Evolutionary conservation across 2,113 vertebrate genomes (phyloP).

Genomic region (Colaptes auratus): DNA sequence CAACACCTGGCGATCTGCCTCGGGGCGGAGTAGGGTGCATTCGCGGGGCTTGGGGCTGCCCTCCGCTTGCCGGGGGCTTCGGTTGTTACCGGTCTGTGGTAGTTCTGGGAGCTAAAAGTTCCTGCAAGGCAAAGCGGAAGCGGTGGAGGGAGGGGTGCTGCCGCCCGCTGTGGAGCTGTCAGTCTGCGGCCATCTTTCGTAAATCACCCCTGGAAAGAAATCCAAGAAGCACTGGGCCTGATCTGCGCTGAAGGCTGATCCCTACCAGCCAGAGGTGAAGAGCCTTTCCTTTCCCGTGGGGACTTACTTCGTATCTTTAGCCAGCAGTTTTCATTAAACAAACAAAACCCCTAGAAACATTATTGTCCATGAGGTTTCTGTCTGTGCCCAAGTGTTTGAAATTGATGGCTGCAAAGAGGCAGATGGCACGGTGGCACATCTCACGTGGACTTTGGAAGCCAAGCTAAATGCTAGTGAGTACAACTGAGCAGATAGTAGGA

Average conservation of each 20-base stretch:
- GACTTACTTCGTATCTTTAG: background rate
- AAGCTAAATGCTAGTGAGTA: rapidly evolving
- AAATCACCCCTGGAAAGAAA: background rate
- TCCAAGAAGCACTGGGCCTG: background rate
- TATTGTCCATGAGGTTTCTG: background rate
- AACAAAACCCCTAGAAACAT: rapidly evolving
- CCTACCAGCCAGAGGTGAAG: rapidly evolving
- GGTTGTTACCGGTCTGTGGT: no score
- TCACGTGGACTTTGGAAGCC: background rate
- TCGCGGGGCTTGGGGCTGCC: background rate
- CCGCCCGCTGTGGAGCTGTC: background rate
- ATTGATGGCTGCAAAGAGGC: rapidly evolving
- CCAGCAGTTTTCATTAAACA: background rate
- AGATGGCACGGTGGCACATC: rapidly evolving
- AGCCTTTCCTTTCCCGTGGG: no score
- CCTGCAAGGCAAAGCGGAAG: rapidly evolving
- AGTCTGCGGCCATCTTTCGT: background rate
- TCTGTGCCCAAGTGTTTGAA: background rate
- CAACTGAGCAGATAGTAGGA: background rate
- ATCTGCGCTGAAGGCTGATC: background rate
- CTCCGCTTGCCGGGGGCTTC: background rate
- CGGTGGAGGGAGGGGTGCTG: background rate
- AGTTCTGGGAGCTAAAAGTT: rapidly evolving
- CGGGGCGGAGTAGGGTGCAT: background rate
- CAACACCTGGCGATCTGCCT: background rate